These are phyloP conservation scores for Apistogramma diplotaenia DNA, from an alignment of 2,113 vertebrate genomes.

Conservation along the genomic window DNA sequence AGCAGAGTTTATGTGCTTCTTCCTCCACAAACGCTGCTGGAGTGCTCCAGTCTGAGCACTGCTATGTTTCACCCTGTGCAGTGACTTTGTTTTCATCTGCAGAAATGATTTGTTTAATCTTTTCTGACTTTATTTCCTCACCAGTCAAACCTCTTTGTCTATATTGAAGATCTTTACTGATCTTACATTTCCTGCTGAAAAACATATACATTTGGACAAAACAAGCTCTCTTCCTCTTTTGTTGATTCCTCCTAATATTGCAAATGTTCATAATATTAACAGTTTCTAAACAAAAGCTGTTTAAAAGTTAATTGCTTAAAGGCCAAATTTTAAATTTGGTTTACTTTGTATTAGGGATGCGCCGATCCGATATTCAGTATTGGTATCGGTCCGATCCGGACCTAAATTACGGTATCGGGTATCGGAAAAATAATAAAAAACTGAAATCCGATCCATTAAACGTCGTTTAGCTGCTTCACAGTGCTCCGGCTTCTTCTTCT, in stretches of 20 bases:
- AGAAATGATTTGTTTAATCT: neutral
- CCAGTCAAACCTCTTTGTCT: neutral
- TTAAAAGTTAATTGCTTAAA: neutral
- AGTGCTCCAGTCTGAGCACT: neutral
- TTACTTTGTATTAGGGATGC: neutral
- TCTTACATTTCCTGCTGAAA: neutral
- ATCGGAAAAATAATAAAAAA: no score
- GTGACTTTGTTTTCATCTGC: neutral
- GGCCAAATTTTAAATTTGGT: neutral
- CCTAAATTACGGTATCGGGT: no score
- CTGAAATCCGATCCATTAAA: no score
- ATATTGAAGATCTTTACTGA: neutral
- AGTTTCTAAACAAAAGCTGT: neutral
- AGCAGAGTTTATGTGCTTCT: neutral
- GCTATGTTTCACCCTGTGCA: neutral
- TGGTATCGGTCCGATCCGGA: no score
- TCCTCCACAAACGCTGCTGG: neutral
- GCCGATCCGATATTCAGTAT: no score
- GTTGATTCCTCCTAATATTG: no score
- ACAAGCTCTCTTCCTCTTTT: no score
- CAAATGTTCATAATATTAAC: no score
- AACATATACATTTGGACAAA: neutral
- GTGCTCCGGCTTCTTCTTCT: no score
- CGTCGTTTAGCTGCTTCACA: no score
- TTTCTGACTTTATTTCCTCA: neutral